phyloP scores from a whole-genome alignment of 2,113 vertebrate genomes.

The Ariopsis seemanni region DNA sequence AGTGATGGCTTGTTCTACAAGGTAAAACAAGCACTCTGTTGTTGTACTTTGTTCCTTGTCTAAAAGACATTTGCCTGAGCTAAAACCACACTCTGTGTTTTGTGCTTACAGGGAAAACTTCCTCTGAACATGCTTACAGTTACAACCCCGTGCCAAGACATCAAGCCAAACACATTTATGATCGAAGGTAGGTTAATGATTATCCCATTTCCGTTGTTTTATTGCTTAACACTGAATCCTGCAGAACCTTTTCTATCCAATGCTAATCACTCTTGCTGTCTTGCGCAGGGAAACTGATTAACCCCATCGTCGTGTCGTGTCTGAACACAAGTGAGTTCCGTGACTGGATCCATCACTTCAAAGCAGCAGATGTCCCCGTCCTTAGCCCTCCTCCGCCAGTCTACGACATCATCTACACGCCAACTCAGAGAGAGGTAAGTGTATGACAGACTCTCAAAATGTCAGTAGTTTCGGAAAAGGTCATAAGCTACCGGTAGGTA shows the following conservation, averaged over 20 bases:
- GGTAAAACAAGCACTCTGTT: slow-evolving; percentile 66
- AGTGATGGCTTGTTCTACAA: slow-evolving; percentile 82
- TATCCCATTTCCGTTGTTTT: neutral
- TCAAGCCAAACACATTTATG: slow-evolving; percentile 84
- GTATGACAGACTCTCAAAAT: neutral
- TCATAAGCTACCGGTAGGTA: neutral
- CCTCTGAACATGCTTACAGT: slow-evolving; percentile 86
- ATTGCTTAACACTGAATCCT: neutral
- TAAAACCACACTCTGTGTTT: slow-evolving; percentile 6
- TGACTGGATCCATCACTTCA: slow-evolving; percentile 77
- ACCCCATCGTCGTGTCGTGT: slow-evolving; percentile 78
- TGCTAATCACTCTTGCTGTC: slow-evolving; percentile 37
- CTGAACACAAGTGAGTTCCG: slow-evolving; percentile 68
- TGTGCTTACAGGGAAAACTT: slow-evolving; percentile 85
- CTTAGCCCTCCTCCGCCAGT: slow-evolving; percentile 71
- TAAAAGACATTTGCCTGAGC: neutral
- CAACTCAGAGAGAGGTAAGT: slow-evolving; percentile 70
- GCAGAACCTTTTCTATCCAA: neutral
- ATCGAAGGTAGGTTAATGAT: slow-evolving; percentile 82
- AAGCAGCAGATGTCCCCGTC: slow-evolving; percentile 70
- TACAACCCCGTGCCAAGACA: slow-evolving; percentile 83
- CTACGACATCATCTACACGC: slow-evolving; percentile 79
- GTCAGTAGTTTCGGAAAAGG: neutral
- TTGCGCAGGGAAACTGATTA: slow-evolving; percentile 75
- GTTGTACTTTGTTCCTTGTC: neutral